Base-by-base conservation (phyloP, 2,113 vertebrate species). In the Eulemur rufifrons region DNA sequence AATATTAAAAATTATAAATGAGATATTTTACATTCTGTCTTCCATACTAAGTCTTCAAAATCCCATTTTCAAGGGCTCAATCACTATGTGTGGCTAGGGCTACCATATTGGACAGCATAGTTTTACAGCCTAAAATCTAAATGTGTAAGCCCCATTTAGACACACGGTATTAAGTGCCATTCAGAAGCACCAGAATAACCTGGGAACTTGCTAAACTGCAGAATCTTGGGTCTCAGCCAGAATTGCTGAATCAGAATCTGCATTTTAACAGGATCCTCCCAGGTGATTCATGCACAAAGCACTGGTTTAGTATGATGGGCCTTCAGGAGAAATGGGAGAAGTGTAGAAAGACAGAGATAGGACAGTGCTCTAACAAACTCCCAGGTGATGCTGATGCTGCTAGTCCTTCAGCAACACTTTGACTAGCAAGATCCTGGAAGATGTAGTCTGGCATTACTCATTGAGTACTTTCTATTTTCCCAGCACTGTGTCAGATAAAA, bases 11-110 rank as follows among this genome's bases (percentile, higher is more conserved):
- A 73, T 86, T 74, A 89, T 82, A 77, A 68, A 42, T 76, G 32
- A 71, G 7, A 47, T 74, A 8, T 23, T 94, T 64, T 77, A 54
- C 23, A 92, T 74, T 84, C 17, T 61, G 81, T 54, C 54, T 86
- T 89, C 90, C 50, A 69, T 32, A 76, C 8, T 78, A 66, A 96
- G 23, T 89, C 42, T 92, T 80, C 37, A 59, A 90, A 94, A 85
- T 56, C 5, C 69, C 74, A 37, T 25, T 15, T 78, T 42, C 32
- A 52, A 27, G 54, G 64, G 21, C 21, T 94, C 15, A 68, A 5
- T 37, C 32, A 15, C 32, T 91, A 8, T 9, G 61, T 74, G 63
- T 81, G 61, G 23, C 52, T 80, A 56, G 74, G 71, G 37, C 59
- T 86, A 52, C 42, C 54, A 81, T 71, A 80, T 13, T 64, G 76